Conservation (phyloP, 2,113 vertebrate species). For the Nannobrachium achirus region DNA sequence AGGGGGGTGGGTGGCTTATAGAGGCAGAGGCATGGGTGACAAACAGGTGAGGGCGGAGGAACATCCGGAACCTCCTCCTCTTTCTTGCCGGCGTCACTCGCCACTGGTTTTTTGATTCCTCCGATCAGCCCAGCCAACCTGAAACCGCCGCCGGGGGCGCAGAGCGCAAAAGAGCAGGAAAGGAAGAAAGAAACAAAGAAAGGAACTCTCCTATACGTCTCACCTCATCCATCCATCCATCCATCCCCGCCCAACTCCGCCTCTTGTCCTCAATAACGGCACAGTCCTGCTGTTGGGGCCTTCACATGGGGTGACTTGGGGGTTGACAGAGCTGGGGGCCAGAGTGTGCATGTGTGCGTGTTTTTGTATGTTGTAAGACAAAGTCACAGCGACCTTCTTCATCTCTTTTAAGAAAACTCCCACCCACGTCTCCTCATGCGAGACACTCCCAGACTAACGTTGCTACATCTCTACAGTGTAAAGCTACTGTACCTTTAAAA, state of each 20-base stretch:
- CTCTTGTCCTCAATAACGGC: constrained; percentile 41
- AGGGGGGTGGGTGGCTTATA: too few species aligned
- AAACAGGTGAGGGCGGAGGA: too few species aligned
- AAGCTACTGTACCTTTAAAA: constrained; percentile 53
- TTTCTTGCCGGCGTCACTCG: too few species aligned
- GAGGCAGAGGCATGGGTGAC: too few species aligned
- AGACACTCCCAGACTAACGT: constrained; percentile 12
- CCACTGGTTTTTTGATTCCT: background rate
- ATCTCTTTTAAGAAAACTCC: too few species aligned
- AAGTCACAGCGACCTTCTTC: constrained; percentile 33
- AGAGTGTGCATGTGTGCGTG: background rate
- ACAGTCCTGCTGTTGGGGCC: constrained; percentile 26
- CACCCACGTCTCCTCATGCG: too few species aligned
- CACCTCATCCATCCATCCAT: constrained; percentile 7
- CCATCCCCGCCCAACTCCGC: background rate
- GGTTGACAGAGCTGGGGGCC: constrained; percentile 1
- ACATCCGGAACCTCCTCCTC: background rate
- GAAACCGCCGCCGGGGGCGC: constrained; percentile 39
- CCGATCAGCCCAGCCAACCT: constrained; percentile 27
- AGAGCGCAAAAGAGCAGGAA: constrained; percentile 20
- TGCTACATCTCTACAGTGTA: constrained; percentile 47
- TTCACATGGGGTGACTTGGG: too few species aligned
- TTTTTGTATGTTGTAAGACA: background rate
- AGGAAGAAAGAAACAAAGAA: background rate
- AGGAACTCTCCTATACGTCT: background rate